Base-by-base conservation (phyloP, 1,140 invertebrate species). In the Bombus affinis region DNA sequence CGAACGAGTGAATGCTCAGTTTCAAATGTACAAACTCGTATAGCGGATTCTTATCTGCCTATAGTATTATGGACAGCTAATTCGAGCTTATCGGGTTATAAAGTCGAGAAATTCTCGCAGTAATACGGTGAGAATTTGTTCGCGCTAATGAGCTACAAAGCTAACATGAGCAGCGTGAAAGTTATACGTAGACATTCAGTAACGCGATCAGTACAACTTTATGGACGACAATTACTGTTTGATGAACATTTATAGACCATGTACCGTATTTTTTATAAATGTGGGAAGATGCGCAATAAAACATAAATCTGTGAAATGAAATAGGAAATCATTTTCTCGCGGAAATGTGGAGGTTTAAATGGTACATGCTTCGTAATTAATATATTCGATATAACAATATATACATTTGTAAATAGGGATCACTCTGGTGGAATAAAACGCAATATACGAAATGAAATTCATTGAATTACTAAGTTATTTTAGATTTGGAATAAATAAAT, bases 41-140 rank as follows among this genome's bases (percentile, higher is more conserved):
- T 62, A 53, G 47, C 47, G 6, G 18, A 53, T 53, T 53, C 10
- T 62, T 22, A 62, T 62, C 59, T n/a, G 1, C 22, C 18, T 53
- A 22, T 13, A n/a, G 10, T 77, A 70, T 74, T 44, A 28, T 66
- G 59, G 25, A 22, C 87, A 66, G 78, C 32, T 75, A 87, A 47
- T 70, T 65, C 53, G 53, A 77, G 47, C 47, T 53, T 53, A 28
- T 37, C 32, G n/a, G 25, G n/a, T 35, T 68, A 59, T 75, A 75
- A 81, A 86, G 65, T 18, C 39, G 37, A 62, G 62, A 77, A 88
- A 47, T 82, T 88, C 65, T 28, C 22, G 1, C n/a, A 9, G 47
- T 65, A 83, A 80, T 57, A 53, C n/a, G 68, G 18, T 35, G 76
- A 44, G 53, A 86, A 82, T 39, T 32, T 73, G 47, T 37, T 37